A percentile compares a stretch with the other conserved stretches of the same genome.
Evolutionary conservation across 37 sponge, comb jelly and placozoan species (phyloP).

Genomic region (Halichondria panicea): DNA sequence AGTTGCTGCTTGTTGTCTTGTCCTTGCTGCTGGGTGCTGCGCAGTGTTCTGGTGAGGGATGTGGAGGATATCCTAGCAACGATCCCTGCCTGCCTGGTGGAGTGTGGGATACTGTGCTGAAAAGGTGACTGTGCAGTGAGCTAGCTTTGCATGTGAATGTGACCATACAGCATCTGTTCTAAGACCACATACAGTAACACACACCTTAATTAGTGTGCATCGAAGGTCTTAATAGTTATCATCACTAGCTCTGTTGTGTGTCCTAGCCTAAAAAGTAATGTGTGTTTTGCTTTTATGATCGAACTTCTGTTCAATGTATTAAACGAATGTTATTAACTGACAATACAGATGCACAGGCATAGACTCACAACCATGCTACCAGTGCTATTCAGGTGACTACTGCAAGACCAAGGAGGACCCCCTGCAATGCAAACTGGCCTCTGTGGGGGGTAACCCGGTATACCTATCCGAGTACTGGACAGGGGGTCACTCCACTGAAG

Average conservation of each 20-base stretch:
- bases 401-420: constrained; percentile 9
- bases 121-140: not conserved
- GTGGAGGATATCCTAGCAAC: not conserved
- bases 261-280: too few relatives aligned
- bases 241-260: too few relatives aligned
- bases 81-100: constrained; percentile 38
- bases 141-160: too few relatives aligned
- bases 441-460: constrained; percentile 1
- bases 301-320: too few relatives aligned
- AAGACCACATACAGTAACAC: too few relatives aligned
- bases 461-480: constrained; percentile 14
- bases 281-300: too few relatives aligned
- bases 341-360: constrained; percentile 7
- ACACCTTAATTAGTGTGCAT: too few relatives aligned
- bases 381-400: constrained; percentile 23
- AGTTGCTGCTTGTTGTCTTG: too few relatives aligned
- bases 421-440: not conserved
- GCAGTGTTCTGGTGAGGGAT: too few relatives aligned
- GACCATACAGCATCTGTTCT: too few relatives aligned
- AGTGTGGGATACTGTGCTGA: constrained; percentile 15
- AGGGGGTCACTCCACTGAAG: not conserved
- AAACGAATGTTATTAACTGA: not conserved
- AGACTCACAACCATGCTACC: constrained; percentile 6
- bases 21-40: too few relatives aligned
- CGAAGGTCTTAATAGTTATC: not conserved